phyloP scores from a whole-genome alignment of 2,797 vertebrate genomes.

The Cephalopachus bancanus region DNA sequence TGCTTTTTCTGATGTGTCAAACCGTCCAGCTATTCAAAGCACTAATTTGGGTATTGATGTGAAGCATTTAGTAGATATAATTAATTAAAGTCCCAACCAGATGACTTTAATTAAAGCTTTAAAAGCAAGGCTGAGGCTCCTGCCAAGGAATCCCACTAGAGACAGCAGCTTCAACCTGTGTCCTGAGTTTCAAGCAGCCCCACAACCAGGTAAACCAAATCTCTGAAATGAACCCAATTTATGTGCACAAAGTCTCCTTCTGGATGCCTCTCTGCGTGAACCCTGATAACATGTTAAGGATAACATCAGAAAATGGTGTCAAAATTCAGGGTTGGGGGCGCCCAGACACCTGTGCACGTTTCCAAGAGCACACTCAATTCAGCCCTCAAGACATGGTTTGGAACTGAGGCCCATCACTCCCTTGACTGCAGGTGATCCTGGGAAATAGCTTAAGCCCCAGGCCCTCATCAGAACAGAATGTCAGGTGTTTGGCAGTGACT shows the following conservation, averaged over 20 bases:
- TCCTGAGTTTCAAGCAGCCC: not conserved
- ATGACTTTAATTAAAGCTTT: not conserved
- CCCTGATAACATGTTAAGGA: not conserved
- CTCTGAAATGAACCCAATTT: not conserved
- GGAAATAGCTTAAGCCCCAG: not conserved
- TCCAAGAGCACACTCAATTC: not conserved
- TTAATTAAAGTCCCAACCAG: not conserved
- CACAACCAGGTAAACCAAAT: not conserved
- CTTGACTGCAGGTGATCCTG: not conserved
- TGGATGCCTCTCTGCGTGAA: not conserved
- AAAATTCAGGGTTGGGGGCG: not conserved
- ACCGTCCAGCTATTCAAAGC: not conserved
- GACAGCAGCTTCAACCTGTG: not conserved
- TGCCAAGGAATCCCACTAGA: not conserved
- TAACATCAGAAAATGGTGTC: not conserved
- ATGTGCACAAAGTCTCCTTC: rapidly evolving
- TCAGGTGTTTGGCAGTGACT: not conserved
- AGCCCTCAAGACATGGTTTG: not conserved
- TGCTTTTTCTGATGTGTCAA: not conserved
- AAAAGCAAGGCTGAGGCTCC: not conserved
- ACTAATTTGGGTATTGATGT: not conserved
- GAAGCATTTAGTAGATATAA: not conserved
- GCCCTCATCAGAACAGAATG: not conserved
- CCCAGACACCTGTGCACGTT: not conserved
- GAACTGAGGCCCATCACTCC: not conserved